phyloP scores from a whole-genome alignment of 2,113 vertebrate species.

The Phoenicopterus ruber region DNA sequence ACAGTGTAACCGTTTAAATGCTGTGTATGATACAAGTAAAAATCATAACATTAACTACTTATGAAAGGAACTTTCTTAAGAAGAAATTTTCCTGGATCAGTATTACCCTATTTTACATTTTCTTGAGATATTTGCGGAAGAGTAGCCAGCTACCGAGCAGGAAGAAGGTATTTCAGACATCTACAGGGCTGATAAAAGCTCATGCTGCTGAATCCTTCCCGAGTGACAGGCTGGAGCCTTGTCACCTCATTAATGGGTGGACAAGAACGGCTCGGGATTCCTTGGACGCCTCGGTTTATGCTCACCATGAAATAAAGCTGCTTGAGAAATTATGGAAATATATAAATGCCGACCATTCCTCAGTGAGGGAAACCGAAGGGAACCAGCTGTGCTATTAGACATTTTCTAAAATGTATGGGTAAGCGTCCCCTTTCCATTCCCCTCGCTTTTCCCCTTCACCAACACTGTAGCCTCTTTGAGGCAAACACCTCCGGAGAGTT shows the following conservation, averaged over 20 bases:
- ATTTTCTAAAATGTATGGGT: not conserved
- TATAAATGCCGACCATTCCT: not conserved
- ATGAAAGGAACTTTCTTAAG: not conserved
- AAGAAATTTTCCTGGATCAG: not conserved
- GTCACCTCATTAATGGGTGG: not conserved
- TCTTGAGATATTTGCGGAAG: not conserved
- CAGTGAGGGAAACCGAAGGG: not conserved
- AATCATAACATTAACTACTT: not conserved
- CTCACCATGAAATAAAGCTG: not conserved
- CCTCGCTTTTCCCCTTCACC: not conserved
- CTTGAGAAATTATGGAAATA: slow-evolving; percentile 9
- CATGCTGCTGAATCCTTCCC: not conserved
- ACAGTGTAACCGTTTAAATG: not conserved
- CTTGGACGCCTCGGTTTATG: not conserved
- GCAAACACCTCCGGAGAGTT: not conserved
- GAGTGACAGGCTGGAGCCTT: not conserved
- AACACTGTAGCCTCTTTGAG: not conserved
- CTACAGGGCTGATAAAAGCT: not conserved
- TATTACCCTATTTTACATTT: not conserved
- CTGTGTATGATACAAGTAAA: not conserved
- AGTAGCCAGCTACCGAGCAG: not conserved
- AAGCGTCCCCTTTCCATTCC: not conserved
- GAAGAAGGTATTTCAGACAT: not conserved
- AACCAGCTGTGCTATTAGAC: not conserved
- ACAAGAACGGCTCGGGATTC: not conserved